phyloP scores from a whole-genome alignment of 2,797 vertebrate genomes.

The Prionace glauca region DNA sequence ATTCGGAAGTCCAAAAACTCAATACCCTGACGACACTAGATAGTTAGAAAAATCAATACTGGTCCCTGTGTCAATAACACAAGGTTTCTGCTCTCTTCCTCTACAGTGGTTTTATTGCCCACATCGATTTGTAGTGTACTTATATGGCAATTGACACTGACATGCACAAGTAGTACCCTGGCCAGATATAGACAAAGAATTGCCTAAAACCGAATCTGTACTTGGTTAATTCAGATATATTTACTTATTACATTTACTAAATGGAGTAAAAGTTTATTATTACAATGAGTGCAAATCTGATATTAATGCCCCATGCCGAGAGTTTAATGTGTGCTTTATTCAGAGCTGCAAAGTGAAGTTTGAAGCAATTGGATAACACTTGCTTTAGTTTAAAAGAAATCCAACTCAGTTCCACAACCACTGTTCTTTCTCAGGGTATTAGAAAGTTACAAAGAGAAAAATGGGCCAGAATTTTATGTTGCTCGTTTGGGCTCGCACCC shows the following conservation, averaged over 20 bases:
- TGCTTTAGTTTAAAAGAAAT: neutral
- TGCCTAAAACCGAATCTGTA: neutral
- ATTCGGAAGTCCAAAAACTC: neutral
- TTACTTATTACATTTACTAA: neutral
- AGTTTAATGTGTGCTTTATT: neutral
- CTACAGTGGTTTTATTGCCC: neutral
- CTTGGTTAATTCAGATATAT: neutral
- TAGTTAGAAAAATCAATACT: neutral
- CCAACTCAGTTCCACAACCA: no score
- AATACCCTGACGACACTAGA: neutral
- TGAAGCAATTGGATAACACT: no score
- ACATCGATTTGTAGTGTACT: conserved; percentile 1
- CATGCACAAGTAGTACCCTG: neutral
- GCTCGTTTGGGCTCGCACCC: no score
- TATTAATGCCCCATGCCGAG: no score
- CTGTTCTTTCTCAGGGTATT: neutral
- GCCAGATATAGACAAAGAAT: neutral
- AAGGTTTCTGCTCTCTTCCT: neutral
- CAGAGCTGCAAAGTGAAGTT: neutral
- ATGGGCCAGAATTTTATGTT: no score
- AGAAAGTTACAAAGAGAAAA: neutral
- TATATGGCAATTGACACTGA: neutral
- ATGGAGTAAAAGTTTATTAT: neutral
- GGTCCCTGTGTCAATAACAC: neutral
- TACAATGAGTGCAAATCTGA: neutral